Evolutionary conservation across 2,113 vertebrate genomes (phyloP).

Genomic region (Strix aluco): DNA sequence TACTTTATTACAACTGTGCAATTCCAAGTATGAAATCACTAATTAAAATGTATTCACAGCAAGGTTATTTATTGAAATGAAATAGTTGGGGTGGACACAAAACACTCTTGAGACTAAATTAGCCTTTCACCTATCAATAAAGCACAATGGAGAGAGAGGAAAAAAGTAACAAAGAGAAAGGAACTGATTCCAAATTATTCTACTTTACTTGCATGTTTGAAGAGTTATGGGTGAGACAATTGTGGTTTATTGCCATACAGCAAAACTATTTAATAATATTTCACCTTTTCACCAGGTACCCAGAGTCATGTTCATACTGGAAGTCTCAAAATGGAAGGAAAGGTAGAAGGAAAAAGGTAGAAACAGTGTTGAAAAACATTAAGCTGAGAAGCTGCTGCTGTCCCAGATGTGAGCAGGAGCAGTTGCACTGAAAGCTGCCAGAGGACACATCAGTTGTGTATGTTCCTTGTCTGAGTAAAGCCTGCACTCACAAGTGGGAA

Average conservation of each 20-base stretch:
- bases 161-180: background rate
- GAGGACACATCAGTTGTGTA: background rate
- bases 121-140: constrained; percentile 8
- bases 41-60: constrained; percentile 63
- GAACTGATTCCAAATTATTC: background rate
- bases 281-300: background rate
- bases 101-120: constrained; percentile 15
- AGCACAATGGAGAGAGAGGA: background rate
- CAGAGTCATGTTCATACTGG: background rate
- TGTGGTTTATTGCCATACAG: background rate
- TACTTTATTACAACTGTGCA: constrained; percentile 37
- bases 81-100: background rate
- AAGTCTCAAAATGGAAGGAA: background rate
- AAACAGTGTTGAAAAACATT: background rate
- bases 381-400: background rate
- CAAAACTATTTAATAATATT: background rate
- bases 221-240: background rate
- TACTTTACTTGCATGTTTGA: background rate
- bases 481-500: fast-evolving
- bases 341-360: background rate
- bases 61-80: constrained; percentile 27
- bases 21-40: constrained; percentile 42
- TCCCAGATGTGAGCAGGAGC: background rate
- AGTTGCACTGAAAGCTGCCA: background rate
- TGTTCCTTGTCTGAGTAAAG: background rate